Conservation (phyloP, 2,888 invertebrate species). For the Escarpia spicata region DNA sequence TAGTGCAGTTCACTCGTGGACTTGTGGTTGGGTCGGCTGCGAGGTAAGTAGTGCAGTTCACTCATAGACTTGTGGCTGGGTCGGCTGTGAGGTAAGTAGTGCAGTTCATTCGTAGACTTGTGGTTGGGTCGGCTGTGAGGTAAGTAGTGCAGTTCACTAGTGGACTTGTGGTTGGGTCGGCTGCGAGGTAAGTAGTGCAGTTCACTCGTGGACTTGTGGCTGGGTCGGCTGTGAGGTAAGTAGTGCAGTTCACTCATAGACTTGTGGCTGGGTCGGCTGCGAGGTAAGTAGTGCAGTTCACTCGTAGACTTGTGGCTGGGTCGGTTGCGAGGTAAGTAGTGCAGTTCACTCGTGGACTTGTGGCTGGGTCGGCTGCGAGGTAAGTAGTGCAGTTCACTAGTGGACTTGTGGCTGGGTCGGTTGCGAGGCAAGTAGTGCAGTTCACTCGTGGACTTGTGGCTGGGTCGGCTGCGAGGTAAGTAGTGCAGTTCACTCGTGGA, state of each 20-base stretch:
- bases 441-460: constrained; percentile 60
- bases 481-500: neutral
- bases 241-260: neutral
- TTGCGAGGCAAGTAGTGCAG: constrained; percentile 56
- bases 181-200: constrained; percentile 56
- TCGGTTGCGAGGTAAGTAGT: constrained; percentile 58
- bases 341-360: constrained; percentile 55
- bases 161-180: constrained; percentile 66
- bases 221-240: constrained; percentile 65
- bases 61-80: constrained; percentile 68
- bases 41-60: constrained; percentile 45
- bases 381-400: constrained; percentile 39
- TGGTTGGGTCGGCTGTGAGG: constrained; percentile 65
- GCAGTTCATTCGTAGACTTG: constrained; percentile 55
- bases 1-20: neutral
- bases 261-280: constrained; percentile 67
- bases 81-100: constrained; percentile 58
- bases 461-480: constrained; percentile 65
- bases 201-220: constrained; percentile 60
- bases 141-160: constrained; percentile 39
- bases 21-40: constrained; percentile 67
- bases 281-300: constrained; percentile 45
- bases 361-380: constrained; percentile 65
- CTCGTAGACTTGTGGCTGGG: constrained; percentile 68
- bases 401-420: constrained; percentile 66